These are phyloP conservation scores for Terebella lapidaria DNA, from an alignment of 2,888 invertebrate species.

Conservation along the genomic window DNA sequence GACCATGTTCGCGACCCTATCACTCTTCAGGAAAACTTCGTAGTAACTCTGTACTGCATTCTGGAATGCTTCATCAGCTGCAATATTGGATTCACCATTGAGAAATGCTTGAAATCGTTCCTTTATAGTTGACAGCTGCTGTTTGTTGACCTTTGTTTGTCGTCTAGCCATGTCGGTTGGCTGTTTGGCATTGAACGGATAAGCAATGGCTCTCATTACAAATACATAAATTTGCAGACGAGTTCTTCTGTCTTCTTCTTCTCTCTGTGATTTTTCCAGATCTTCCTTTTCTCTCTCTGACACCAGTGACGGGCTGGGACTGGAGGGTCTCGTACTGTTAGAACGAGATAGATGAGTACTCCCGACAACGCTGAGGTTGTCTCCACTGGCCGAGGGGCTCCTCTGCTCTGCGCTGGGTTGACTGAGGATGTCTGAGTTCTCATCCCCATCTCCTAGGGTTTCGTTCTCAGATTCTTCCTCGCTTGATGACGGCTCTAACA, in stretches of 20 bases:
- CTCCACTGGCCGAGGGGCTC: slow-evolving; percentile 50
- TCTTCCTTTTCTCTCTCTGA: slow-evolving; percentile 67
- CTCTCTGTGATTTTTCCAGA: slow-evolving; percentile 83
- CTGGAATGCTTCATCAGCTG: slow-evolving; percentile 73
- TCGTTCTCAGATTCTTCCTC: slow-evolving; percentile 95
- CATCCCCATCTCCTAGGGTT: slow-evolving; percentile 68
- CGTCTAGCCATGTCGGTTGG: slow-evolving; percentile 95
- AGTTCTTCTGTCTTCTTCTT: slow-evolving; percentile 92
- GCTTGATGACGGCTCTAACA: slow-evolving; percentile 95
- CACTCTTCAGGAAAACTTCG: slow-evolving; percentile 89
- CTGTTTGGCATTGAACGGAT: slow-evolving; percentile 99
- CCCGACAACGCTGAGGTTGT: slow-evolving; percentile 41
- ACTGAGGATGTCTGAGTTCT: slow-evolving; percentile 44
- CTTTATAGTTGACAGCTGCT: slow-evolving; percentile 89
- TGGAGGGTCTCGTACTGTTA: slow-evolving; percentile 71
- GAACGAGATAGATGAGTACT: slow-evolving; percentile 35
- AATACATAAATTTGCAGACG: slow-evolving; percentile 96
- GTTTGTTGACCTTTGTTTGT: slow-evolving; percentile 89
- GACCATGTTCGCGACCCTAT: slow-evolving; percentile 93
- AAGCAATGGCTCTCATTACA: slow-evolving; percentile 93
- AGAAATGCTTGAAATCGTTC: slow-evolving; percentile 91
- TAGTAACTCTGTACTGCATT: slow-evolving; percentile 88
- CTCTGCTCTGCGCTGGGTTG: slow-evolving; percentile 48
- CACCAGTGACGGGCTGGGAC: slow-evolving; percentile 85
- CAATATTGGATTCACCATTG: slow-evolving; percentile 81